phyloP scores from a whole-genome alignment of 92 coral and sea anemone genomes.

The Porites rus region DNA sequence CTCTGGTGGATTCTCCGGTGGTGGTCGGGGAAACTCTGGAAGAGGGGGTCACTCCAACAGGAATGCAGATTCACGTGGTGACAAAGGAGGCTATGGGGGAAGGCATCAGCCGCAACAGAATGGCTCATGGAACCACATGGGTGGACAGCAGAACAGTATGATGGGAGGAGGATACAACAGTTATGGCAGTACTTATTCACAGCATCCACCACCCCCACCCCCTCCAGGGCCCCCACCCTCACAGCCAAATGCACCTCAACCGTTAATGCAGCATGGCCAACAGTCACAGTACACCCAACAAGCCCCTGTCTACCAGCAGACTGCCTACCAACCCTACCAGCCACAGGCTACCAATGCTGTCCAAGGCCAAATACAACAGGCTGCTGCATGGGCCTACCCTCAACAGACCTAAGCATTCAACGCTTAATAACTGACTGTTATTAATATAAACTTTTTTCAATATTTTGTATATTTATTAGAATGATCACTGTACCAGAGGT shows the following conservation, averaged over 20 bases:
- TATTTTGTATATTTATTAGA: slow-evolving; percentile 26
- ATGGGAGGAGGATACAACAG: slow-evolving; percentile 64
- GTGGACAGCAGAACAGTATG: slow-evolving; percentile 33
- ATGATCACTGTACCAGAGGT: neutral
- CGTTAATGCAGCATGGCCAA: slow-evolving; percentile 46
- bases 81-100: slow-evolving; percentile 63
- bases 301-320: slow-evolving; percentile 66
- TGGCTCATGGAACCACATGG: slow-evolving; percentile 53
- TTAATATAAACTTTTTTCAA: neutral
- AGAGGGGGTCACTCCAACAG: slow-evolving; percentile 63
- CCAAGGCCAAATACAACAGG: slow-evolving; percentile 50
- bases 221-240: slow-evolving; percentile 87
- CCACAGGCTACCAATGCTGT: slow-evolving; percentile 45
- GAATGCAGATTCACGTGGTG: slow-evolving; percentile 44
- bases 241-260: slow-evolving; percentile 75
- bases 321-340: slow-evolving; percentile 45
- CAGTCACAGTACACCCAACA: slow-evolving; percentile 56
- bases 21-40: slow-evolving; percentile 69
- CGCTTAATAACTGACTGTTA: neutral
- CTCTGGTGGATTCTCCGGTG: slow-evolving; percentile 34
- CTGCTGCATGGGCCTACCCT: slow-evolving; percentile 43
- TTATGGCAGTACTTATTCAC: slow-evolving; percentile 49
- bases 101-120: slow-evolving; percentile 57
- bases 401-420: neutral
- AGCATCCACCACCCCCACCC: slow-evolving; percentile 71